Base-by-base conservation (phyloP, 2,113 vertebrate species). In the Carassius auratus region DNA sequence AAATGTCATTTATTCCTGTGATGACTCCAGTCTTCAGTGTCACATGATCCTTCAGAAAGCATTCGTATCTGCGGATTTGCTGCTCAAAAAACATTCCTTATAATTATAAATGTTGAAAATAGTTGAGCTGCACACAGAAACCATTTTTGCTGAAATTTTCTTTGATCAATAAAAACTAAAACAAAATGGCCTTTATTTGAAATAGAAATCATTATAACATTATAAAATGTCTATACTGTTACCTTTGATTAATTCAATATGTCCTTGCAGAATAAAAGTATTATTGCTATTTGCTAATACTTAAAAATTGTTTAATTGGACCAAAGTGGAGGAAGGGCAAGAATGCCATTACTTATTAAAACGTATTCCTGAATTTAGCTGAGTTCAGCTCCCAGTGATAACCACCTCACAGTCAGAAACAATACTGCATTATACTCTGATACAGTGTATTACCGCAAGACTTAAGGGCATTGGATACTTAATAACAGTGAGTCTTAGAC, bases 391-490 rank as follows among this genome's bases (percentile, higher is more conserved):
- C 17, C 19, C 69, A n/a, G 1, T 75, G 42, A 48, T 50, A 75
- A 45, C n/a, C 73, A 75, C 50, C 73, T n/a, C 10, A 14, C 42
- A 48, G 9, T 52, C 10, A 10, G 26, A n/a, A 59, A 52, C 64
- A 71, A 30, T 73, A 74, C 71, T 84, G 71, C 71, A 13, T 68
- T 79, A 26, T 45, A 64, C 79, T 74, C 30, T 57, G 38, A 66
- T 68, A 83, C 30, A 45, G 5, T 38, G 69, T 55, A 59, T 83
- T 76, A 74, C 69, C 14, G 2, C 85, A 68, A 69, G 19, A 26
- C 86, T 68, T 87, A 84, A 87, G 76, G 75, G 48, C 14, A 15
- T 84, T 52, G 52, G 55, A 75, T 79, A 57, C 77, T 84, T 78
- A 80, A 77, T 78, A 84, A n/a, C n/a, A 68, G 68, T 4, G 26